Conservation (phyloP, 1,140 invertebrate genomes). For the Fragariocoptes setiger region DNA sequence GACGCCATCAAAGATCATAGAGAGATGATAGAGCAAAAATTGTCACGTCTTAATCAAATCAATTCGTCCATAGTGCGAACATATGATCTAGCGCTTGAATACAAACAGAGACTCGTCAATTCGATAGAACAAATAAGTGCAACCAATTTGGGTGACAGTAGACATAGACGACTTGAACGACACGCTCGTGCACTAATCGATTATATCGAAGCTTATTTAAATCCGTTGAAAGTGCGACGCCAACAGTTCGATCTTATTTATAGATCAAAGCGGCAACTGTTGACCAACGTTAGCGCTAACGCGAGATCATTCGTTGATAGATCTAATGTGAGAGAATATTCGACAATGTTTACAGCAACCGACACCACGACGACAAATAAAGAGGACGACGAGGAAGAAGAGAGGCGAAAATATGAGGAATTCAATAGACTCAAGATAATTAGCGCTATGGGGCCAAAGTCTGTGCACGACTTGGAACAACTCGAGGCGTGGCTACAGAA, state of each 20-base stretch:
- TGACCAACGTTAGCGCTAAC: not conserved
- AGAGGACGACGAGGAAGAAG: no score
- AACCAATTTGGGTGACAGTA: not conserved
- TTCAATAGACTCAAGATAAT: not conserved
- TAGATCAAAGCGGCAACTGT: no score
- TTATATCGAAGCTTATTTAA: not conserved
- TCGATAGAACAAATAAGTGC: not conserved
- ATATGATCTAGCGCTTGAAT: not conserved
- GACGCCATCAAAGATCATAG: not conserved
- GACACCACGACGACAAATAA: not conserved
- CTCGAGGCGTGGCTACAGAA: not conserved
- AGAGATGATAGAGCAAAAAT: not conserved
- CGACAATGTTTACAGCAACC: not conserved
- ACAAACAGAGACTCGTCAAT: not conserved
- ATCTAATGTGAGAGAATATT: not conserved
- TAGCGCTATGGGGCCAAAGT: not conserved
- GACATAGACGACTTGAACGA: not conserved
- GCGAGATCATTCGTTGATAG: not conserved
- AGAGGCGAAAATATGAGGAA: no score
- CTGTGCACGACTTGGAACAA: not conserved
- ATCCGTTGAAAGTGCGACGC: not conserved
- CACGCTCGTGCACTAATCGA: not conserved
- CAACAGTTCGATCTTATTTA: no score
- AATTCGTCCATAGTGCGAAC: not conserved
- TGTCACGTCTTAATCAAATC: no score